These are phyloP conservation scores for Chionodraco myersi DNA, from an alignment of 2,113 vertebrate species.

Conservation along the genomic window DNA sequence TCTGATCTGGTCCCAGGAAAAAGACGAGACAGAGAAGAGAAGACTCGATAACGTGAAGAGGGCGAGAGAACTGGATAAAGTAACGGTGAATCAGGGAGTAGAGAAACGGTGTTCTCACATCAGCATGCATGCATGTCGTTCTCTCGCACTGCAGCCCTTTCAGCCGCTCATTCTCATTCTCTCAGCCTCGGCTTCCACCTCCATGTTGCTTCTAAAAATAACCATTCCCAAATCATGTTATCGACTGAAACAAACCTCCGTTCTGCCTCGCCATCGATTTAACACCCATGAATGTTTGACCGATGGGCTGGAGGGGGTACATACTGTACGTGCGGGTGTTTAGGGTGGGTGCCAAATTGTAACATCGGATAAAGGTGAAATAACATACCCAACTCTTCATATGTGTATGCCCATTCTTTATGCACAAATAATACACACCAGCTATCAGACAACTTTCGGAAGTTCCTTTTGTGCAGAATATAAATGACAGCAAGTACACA, in stretches of 20 bases:
- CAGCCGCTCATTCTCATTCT: not conserved
- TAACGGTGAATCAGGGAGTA: not conserved
- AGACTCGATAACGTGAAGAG: not conserved
- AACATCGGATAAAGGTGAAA: conserved; percentile 16
- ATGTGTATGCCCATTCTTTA: not conserved
- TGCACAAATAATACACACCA: not conserved
- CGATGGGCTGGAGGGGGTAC: conserved; percentile 23
- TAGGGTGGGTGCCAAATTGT: conserved; percentile 27
- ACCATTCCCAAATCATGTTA: no score
- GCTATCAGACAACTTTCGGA: not conserved
- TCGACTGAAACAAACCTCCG: conserved; percentile 34
- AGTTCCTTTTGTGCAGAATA: not conserved
- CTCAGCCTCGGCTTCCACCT: conserved; percentile 11
- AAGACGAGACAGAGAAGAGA: not conserved
- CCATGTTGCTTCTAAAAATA: not conserved
- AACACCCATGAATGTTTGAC: conserved; percentile 47
- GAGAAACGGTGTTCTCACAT: conserved; percentile 9
- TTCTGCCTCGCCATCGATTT: conserved; percentile 38
- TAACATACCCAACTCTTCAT: not conserved
- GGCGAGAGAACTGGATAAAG: no score
- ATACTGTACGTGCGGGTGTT: not conserved
- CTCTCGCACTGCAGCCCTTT: conserved; percentile 20
- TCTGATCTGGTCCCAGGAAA: not conserved
- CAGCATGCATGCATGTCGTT: not conserved
- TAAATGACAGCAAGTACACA: not conserved